Conservation (phyloP, 2,888 invertebrate genomes). For the Prenolepis imparis region DNA sequence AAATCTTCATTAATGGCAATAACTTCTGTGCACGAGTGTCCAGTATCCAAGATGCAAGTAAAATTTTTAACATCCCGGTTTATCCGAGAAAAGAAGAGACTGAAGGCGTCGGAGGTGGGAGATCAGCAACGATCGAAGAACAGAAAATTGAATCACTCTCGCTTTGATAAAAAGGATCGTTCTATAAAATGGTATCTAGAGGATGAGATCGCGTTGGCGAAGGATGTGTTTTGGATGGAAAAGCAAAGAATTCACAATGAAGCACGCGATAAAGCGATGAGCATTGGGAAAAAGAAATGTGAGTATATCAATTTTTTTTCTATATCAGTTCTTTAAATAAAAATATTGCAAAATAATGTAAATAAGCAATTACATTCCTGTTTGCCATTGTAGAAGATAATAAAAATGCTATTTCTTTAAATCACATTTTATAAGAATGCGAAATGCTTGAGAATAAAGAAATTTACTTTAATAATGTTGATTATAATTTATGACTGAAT, state of each 20-base stretch:
- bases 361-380: not conserved
- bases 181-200: constrained; percentile 64
- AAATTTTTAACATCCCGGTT: constrained; percentile 23
- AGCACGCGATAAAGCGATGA: constrained; percentile 47
- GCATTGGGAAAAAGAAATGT: constrained; percentile 67
- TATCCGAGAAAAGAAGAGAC: not conserved
- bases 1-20: constrained; percentile 57
- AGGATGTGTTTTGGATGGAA: constrained; percentile 59
- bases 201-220: constrained; percentile 69
- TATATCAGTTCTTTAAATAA: not conserved
- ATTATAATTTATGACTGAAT: not conserved
- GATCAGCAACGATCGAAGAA: constrained; percentile 2
- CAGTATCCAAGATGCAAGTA: constrained; percentile 67
- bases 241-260: constrained; percentile 53
- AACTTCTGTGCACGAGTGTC: constrained; percentile 66
- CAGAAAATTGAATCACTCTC: not conserved
- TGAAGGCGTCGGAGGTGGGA: not conserved
- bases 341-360: not conserved
- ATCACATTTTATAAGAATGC: not conserved
- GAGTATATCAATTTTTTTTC: not conserved
- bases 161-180: not conserved
- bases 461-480: not conserved
- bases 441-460: not conserved
- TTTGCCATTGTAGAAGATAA: not conserved
- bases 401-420: not conserved